Percentiles rank a stretch among this genome's conserved stretches.
These are phyloP conservation scores for Enteromius unitaeniatus DNA, from an alignment of 2,797 vertebrate genomes.

Conservation along the genomic window DNA sequence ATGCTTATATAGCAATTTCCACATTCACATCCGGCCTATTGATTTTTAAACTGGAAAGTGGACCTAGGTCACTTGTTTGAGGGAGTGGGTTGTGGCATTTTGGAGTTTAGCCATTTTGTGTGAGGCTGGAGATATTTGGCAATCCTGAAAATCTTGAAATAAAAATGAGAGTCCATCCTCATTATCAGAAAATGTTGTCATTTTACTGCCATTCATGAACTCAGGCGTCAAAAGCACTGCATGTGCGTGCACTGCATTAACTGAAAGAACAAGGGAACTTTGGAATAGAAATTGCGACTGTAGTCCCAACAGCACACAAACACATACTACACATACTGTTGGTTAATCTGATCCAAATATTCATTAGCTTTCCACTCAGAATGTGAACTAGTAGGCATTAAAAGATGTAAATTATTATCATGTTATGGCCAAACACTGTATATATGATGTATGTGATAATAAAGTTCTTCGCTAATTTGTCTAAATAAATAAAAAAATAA, in stretches of 20 bases:
- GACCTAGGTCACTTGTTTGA: neutral
- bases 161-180: conserved; percentile 17
- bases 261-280: conserved; percentile 16
- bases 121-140: conserved; percentile 13
- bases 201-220: neutral
- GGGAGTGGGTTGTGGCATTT: conserved; percentile 36
- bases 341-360: neutral
- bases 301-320: conserved; percentile 14
- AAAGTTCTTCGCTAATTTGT: neutral
- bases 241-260: conserved; percentile 10
- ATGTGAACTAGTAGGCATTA: neutral
- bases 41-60: neutral
- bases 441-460: neutral
- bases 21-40: neutral
- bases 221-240: neutral
- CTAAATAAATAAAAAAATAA: neutral
- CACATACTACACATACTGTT: neutral
- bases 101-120: conserved; percentile 1
- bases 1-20: neutral
- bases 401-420: neutral
- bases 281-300: neutral
- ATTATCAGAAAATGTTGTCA: neutral
- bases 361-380: neutral
- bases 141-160: neutral
- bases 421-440: neutral